These are phyloP conservation scores for Pelecanus crispus DNA, from an alignment of 2,113 vertebrate species.

Conservation along the genomic window DNA sequence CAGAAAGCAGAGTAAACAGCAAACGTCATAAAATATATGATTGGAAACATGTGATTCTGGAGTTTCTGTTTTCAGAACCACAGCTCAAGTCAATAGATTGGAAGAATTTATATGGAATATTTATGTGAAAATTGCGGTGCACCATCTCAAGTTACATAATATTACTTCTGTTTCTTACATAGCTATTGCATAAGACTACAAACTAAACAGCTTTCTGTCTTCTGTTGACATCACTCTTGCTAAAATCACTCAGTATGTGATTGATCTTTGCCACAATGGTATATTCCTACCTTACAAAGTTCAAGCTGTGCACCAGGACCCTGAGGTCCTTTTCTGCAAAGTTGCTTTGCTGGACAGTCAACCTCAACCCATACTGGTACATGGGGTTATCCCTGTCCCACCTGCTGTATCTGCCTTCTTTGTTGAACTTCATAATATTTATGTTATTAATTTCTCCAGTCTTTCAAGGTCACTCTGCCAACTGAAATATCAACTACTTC, in stretches of 20 bases:
- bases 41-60: background rate
- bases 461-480: background rate
- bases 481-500: background rate
- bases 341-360: background rate
- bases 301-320: background rate
- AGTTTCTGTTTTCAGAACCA: background rate
- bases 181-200: background rate
- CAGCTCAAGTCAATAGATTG: background rate
- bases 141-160: background rate
- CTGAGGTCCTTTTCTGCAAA: background rate
- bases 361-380: no score
- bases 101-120: background rate
- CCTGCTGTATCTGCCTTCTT: background rate
- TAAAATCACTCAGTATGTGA: background rate
- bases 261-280: background rate
- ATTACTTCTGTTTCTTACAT: background rate
- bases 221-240: background rate
- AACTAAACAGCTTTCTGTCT: background rate
- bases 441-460: background rate
- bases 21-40: background rate
- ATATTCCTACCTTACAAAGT: background rate
- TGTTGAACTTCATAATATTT: background rate
- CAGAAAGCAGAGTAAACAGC: background rate
- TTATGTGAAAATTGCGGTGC: background rate
- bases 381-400: background rate